Percentiles rank a stretch among this genome's conserved stretches.
Evolutionary conservation across 2,113 vertebrate species (phyloP).

Genomic region (Trogon melanurus): DNA sequence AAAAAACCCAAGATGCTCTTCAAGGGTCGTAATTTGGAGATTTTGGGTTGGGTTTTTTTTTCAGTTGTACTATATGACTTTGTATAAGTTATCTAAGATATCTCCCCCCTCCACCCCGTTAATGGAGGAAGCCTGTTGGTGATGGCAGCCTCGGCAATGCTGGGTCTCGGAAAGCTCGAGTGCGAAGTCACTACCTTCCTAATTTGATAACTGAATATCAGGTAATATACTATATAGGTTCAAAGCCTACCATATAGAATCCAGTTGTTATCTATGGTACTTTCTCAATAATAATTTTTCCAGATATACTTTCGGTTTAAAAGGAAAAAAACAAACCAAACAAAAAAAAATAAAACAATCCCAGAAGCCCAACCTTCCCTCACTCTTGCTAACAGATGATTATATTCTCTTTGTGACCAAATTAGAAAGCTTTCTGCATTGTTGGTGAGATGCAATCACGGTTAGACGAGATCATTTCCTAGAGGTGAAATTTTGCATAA

Average conservation of each 20-base stretch:
- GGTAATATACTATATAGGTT: neutral
- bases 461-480: neutral
- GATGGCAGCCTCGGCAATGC: neutral
- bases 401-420: neutral
- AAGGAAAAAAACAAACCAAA: neutral
- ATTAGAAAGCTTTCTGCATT: slow-evolving; percentile 17
- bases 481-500: slow-evolving; percentile 33
- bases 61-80: neutral
- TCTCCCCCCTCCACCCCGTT: neutral
- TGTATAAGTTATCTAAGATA: neutral
- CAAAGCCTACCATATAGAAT: neutral
- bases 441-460: neutral
- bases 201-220: neutral
- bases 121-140: neutral
- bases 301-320: neutral
- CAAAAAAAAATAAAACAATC: too few relatives aligned
- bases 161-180: neutral
- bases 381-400: neutral
- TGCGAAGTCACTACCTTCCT: neutral
- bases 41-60: neutral
- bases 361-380: neutral
- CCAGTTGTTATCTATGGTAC: neutral
- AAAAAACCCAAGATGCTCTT: fast-evolving
- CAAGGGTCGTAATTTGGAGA: neutral
- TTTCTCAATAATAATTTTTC: neutral